Percentiles rank a stretch among this genome's conserved stretches.
phyloP scores from a whole-genome alignment of 2,113 vertebrate genomes.

The Eulacestoma nigropectus region DNA sequence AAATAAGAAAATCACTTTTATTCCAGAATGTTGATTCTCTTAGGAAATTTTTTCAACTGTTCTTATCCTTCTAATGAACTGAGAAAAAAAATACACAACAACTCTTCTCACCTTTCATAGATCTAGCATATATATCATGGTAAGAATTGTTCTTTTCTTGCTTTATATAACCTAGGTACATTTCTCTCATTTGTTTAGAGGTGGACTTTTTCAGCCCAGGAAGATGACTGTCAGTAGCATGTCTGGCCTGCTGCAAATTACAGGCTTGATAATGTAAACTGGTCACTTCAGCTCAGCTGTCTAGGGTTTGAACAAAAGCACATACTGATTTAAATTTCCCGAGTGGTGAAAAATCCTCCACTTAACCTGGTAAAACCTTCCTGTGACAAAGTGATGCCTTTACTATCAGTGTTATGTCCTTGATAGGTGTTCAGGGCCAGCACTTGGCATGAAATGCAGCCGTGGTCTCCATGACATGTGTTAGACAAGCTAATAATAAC shows the following conservation, averaged over 20 bases:
- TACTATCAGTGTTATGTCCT: neutral
- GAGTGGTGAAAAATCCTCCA: neutral
- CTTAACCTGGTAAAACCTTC: neutral
- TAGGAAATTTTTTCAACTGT: neutral
- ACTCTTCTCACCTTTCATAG: neutral
- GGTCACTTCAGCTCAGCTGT: neutral
- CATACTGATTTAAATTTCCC: neutral
- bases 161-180: neutral
- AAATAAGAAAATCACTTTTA: neutral
- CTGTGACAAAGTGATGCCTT: neutral
- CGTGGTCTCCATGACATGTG: neutral
- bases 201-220: neutral
- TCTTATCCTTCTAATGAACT: neutral
- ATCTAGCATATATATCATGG: neutral
- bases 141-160: neutral
- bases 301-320: neutral
- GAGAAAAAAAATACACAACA: neutral
- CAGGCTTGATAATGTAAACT: neutral
- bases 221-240: neutral
- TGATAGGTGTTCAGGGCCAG: neutral
- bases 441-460: neutral
- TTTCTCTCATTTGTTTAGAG: neutral
- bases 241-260: neutral
- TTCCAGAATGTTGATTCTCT: neutral
- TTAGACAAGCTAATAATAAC: neutral